Evolutionary conservation across 2,888 invertebrate species (phyloP), one percentile per base, ranked within the genome.

Genomic region (Euclidia mi): DNA sequence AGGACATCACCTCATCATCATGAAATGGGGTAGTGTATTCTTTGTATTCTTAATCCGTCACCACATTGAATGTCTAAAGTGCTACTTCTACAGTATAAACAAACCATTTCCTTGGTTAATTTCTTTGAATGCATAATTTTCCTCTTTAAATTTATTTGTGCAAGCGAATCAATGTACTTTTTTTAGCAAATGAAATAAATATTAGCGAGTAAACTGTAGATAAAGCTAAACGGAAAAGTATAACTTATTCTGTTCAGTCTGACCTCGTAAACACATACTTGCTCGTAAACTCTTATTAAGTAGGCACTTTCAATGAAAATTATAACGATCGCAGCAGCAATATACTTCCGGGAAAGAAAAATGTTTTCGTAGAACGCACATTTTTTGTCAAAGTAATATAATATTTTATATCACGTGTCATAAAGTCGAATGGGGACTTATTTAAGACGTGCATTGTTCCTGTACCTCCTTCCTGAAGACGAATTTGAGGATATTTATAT

Each of bases 241-340:
- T 29, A 47, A 38, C 11, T 47, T 29, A 38, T 47, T 45, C 45
- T 35, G 15, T 35, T 38, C 17, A 47, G 29, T 25, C 11, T 28
- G 28, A 25, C 18, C 46, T 47, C 46, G 46, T 47, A 47, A 47
- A 47, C 38, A 47, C 46, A 29, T 40, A 40, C 29, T 38, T 2
- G 17, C 37, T 37, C 46, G 29, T 38, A 47, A 47, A 47, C 46
- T 38, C 46, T 17, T 47, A 47, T 38, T 38, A 47, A 28, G 17
- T 38, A 47, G 37, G 29, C 29, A 47, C 29, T 37, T 47, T 47
- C 38, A 38, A 47, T 38, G 37, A 47, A 38, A 47, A 38, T 38
- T 38, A 47, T 47, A 47, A 47, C 46, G 46, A 47, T 47, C 37
- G 29, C 12, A 29, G 28, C 14, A 37, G 29, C 37, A 18, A 47